Evolutionary conservation across 2,888 invertebrate species (phyloP).

Genomic region (Parnassius apollo): DNA sequence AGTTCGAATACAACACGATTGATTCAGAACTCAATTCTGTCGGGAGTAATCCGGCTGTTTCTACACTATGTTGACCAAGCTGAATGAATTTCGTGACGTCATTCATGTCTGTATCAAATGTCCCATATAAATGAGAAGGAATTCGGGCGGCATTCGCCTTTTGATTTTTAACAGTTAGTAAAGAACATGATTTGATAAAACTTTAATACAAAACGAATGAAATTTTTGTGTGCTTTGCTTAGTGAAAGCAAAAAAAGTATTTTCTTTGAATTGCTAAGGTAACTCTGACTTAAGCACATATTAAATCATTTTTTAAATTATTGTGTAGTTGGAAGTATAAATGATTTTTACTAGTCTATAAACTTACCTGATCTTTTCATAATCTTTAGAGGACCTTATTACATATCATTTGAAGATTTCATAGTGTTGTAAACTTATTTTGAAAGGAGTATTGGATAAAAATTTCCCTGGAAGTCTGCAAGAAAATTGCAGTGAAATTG

Average conservation of each 20-base stretch:
- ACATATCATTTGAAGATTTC: slow-evolving; percentile 66
- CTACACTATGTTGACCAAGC: no score
- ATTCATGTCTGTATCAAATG: no score
- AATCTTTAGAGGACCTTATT: slow-evolving; percentile 48
- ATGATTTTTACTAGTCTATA: slow-evolving; percentile 55
- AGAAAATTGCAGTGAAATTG: slow-evolving; percentile 10
- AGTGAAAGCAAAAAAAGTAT: slow-evolving; percentile 9
- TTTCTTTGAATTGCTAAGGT: slow-evolving; percentile 49
- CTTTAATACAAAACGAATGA: slow-evolving; percentile 4
- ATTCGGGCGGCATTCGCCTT: no score
- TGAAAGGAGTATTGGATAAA: slow-evolving; percentile 24
- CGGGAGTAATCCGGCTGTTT: no score
- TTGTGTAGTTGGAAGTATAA: slow-evolving; percentile 33
- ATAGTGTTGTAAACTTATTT: slow-evolving; percentile 28
- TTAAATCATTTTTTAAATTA: slow-evolving; percentile 37
- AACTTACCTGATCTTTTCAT: slow-evolving; percentile 56
- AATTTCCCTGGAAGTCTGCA: slow-evolving; percentile 3
- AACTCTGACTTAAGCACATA: slow-evolving; percentile 49
- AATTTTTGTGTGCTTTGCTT: slow-evolving; percentile 6
- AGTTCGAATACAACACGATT: no score
- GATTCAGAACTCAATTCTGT: no score
- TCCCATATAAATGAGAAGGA: no score
- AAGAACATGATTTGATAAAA: neutral
- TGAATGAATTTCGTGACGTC: no score
- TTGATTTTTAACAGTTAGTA: no score